Conservation (phyloP, 1,140 invertebrate genomes). For the Ephestia elutella region DNA sequence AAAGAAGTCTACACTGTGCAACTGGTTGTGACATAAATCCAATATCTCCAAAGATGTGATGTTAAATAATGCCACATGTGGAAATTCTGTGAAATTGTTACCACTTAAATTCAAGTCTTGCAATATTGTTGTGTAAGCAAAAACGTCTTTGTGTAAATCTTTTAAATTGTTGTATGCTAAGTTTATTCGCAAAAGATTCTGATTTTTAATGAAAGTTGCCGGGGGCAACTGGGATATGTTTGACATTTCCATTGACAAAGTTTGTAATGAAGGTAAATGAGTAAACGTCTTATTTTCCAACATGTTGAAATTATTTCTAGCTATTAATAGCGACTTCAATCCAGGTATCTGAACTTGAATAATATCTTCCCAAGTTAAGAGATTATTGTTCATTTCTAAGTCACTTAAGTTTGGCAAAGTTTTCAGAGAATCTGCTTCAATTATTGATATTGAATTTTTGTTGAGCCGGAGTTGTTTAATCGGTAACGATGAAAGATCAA, state of each 20-base stretch:
- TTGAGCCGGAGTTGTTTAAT: slow-evolving; percentile 77
- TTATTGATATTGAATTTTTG: slow-evolving; percentile 75
- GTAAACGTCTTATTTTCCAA: slow-evolving; percentile 80
- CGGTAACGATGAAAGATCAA: slow-evolving; percentile 77
- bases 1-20: slow-evolving; percentile 84
- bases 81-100: slow-evolving; percentile 83
- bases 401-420: slow-evolving; percentile 76
- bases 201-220: slow-evolving; percentile 82
- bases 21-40: slow-evolving; percentile 81
- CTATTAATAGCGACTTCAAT: slow-evolving; percentile 79
- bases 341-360: slow-evolving; percentile 60
- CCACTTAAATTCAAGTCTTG: slow-evolving; percentile 83
- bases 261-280: slow-evolving; percentile 83
- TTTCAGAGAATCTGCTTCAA: slow-evolving; percentile 76
- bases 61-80: slow-evolving; percentile 84
- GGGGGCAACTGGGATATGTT: slow-evolving; percentile 80
- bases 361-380: slow-evolving; percentile 68
- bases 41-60: slow-evolving; percentile 83
- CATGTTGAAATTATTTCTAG: slow-evolving; percentile 85
- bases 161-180: slow-evolving; percentile 80
- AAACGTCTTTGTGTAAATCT: slow-evolving; percentile 79
- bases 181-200: slow-evolving; percentile 82
- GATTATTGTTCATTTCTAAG: slow-evolving; percentile 78
- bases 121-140: slow-evolving; percentile 80
- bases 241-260: slow-evolving; percentile 80